Base-by-base conservation (phyloP, 92 coral and sea anemone species). In the Epizoanthus illoricatus region DNA sequence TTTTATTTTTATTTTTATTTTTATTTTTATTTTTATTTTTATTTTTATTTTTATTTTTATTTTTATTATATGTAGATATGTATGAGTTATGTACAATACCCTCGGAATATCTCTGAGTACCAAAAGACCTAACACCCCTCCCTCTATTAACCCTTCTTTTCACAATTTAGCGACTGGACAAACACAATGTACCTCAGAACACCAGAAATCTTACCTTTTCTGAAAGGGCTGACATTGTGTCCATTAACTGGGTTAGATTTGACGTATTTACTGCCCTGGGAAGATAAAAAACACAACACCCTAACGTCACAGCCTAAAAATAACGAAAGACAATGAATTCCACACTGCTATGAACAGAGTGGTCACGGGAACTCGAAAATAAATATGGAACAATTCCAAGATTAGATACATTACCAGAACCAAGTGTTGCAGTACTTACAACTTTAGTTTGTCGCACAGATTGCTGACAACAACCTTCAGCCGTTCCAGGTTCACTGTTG, bases 201-300 rank as follows among this genome's bases (percentile, higher is more conserved):
- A 20, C 28, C 16, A 24, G 42, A 19, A n/a, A 21, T 15, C 40
- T 15, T 88, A 93, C 97, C 97, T 88, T 93, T 23, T 91, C 92
- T 10, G 97, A 88, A 36, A 93, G 86, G 64, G 75, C 68, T 60
- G 94, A 85, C 81, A 88, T 90, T 39, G 94, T 86, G 0, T 93
- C 92, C 92, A 93, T 23, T 7, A 93, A 39, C n/a, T 76, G 75
- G 5, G 91, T 80, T 39, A 86, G 70, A 80, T 76, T 79, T 24
- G 74, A 73, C 8, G 92, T 58, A 42, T 83, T 88, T 57, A 93
- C 75, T 36, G 91, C 90, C 75, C 97, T 93, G 58, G 65, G 65
- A 72, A 72, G 7, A 41, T 65, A 16, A 12, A 49, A 49, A 19
- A 73, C 3, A 57, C 80, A 54, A 24, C n/a, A 74, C 17, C 54